Evolutionary conservation across 2,888 invertebrate species (phyloP).

Genomic region (Teleogryllus oceanicus): DNA sequence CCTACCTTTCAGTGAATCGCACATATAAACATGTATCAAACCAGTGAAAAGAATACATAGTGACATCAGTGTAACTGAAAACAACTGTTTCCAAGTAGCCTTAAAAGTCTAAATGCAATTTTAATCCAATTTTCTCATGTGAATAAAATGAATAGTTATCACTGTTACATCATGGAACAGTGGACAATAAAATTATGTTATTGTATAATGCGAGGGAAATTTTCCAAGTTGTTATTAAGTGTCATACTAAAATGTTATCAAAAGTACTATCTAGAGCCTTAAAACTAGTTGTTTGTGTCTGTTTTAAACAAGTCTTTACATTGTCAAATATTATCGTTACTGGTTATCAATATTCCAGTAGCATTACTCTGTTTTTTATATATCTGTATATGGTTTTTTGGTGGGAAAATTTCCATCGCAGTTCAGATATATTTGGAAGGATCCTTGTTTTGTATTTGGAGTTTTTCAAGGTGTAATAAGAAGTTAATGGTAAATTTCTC

Average conservation of each 20-base stretch:
- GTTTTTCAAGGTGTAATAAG: not conserved
- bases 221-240: slow-evolving; percentile 37
- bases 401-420: slow-evolving; percentile 31
- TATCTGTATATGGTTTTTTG: slow-evolving; percentile 40
- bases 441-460: not conserved
- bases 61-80: slow-evolving; percentile 12
- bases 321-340: slow-evolving; percentile 21
- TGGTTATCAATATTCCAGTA: slow-evolving; percentile 26
- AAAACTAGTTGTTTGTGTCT: slow-evolving; percentile 31
- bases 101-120: slow-evolving; percentile 31
- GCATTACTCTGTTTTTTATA: slow-evolving; percentile 44
- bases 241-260: slow-evolving; percentile 33
- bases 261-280: slow-evolving; percentile 34
- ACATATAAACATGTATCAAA: not conserved
- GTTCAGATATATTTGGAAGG: slow-evolving; percentile 28
- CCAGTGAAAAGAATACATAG: slow-evolving; percentile 9
- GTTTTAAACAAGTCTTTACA: slow-evolving; percentile 20
- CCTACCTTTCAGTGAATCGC: not conserved
- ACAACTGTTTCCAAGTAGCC: slow-evolving; percentile 35
- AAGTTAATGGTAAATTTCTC: not conserved
- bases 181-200: slow-evolving; percentile 39
- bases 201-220: slow-evolving; percentile 37
- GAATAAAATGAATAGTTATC: slow-evolving; percentile 26
- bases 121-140: slow-evolving; percentile 32
- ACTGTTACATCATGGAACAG: slow-evolving; percentile 34